These are phyloP conservation scores for Leucophenga varia DNA, from an alignment of 1,140 invertebrate species.

Conservation along the genomic window DNA sequence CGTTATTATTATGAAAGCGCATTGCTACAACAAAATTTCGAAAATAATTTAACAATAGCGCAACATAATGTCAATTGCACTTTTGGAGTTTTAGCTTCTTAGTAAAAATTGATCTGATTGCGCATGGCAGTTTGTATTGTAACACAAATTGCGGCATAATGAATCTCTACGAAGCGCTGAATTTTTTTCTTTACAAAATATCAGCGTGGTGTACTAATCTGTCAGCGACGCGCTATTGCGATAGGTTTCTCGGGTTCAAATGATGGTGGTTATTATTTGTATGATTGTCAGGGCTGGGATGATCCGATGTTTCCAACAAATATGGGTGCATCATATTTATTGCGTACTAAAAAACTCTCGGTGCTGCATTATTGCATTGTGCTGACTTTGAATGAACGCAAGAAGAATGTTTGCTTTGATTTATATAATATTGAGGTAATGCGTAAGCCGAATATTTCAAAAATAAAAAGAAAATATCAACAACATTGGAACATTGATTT, in stretches of 20 bases:
- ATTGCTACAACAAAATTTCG: constrained; percentile 47
- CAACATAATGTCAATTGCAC: constrained; percentile 47
- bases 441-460: neutral
- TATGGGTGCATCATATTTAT: constrained; percentile 59
- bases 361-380: constrained; percentile 60
- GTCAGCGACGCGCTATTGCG: constrained; percentile 57
- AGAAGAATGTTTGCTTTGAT: constrained; percentile 13
- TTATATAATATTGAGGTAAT: constrained; percentile 18
- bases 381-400: constrained; percentile 55
- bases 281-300: constrained; percentile 60
- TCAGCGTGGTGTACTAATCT: constrained; percentile 58
- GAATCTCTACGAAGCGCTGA: constrained; percentile 61
- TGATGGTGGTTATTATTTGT: constrained; percentile 62
- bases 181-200: constrained; percentile 61
- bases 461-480: too few species aligned
- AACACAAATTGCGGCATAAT: constrained; percentile 56
- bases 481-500: too few species aligned
- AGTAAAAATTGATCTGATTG: constrained; percentile 57
- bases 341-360: constrained; percentile 60
- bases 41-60: constrained; percentile 57
- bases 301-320: constrained; percentile 59
- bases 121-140: constrained; percentile 61
- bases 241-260: constrained; percentile 58
- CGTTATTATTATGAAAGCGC: constrained; percentile 59
- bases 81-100: constrained; percentile 59